Base-by-base conservation (phyloP, 2,888 invertebrate genomes). In the Antheraea yamamai region DNA sequence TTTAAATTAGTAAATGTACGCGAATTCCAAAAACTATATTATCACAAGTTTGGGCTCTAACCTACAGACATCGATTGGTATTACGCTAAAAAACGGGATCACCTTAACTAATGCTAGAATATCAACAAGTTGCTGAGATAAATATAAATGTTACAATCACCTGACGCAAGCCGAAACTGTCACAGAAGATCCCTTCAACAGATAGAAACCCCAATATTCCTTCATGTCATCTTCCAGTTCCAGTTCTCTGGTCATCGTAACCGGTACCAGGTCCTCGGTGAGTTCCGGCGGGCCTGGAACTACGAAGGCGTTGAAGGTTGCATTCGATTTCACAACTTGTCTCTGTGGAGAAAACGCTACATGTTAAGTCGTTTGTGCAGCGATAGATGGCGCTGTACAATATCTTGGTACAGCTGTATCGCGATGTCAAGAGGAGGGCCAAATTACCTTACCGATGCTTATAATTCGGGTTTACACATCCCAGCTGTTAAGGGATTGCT, bases 131-230 rank as follows among this genome's bases (percentile, higher is more conserved):
- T 10, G 47, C 12, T 7, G 12, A 47, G 47, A 12, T 47, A 47
- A 47, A 12, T 7, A 47, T 47, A 7, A 47, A 47, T 12, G 2
- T 47, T 61, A 23, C 1, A 39, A 78, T 81, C 81, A 97, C 97
- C 97, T 96, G 61, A 97, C 96, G 88, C 97, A 97, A 74, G 97
- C 96, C 0, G 97, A 96, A 0, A 97, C 96, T 0, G 97, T 97
- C 10, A 97, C 97, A 0, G 96, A 95, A 3, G 97, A 97, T 0
- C 97, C 97, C 79, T 96, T 95, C 30, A 97, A 93, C 68, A 97
- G 91, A 84, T 97, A 97, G 89, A 97, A 97, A 2, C 97, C 97
- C 97, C 97, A 97, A 87, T 97, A 97, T 85, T 97, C 97, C 88
- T 97, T 97, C 95, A 97, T 97, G 81, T 97, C 97, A 81, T 97